A percentile compares a stretch with the other conserved stretches of the same genome.
These are phyloP conservation scores for Clarias fuscus DNA, from an alignment of 2,797 vertebrate genomes.

Conservation along the genomic window DNA sequence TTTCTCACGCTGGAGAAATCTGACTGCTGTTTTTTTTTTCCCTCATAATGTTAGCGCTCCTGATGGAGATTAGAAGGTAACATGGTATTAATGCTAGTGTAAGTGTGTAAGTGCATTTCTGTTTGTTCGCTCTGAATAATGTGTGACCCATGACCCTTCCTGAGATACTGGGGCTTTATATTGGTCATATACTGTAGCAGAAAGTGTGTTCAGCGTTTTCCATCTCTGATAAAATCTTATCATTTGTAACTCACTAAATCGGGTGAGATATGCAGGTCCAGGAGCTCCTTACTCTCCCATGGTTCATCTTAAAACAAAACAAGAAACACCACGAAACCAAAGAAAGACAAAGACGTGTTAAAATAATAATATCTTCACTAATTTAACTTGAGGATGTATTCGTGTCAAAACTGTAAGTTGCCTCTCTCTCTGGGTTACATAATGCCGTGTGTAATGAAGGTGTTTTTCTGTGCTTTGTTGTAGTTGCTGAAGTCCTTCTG, in stretches of 20 bases:
- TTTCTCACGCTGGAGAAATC: neutral
- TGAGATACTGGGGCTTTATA: neutral
- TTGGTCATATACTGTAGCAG: neutral
- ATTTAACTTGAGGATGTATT: too few relatives aligned
- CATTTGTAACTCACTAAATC: neutral
- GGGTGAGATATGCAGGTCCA: too few relatives aligned
- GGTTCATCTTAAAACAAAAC: neutral
- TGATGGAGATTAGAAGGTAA: neutral
- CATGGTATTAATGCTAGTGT: neutral
- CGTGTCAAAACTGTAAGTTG: neutral
- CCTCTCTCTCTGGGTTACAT: neutral
- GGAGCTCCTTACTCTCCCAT: neutral
- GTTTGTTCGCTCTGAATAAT: slow-evolving; percentile 7
- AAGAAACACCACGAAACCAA: neutral
- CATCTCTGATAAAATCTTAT: neutral
- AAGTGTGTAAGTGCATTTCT: neutral
- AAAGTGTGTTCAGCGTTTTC: neutral
- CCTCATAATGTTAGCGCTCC: neutral
- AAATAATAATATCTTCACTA: neutral
- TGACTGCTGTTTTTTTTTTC: neutral
- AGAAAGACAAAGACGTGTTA: neutral
- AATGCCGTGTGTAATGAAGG: neutral
- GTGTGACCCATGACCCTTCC: neutral
- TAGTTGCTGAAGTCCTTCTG: slow-evolving; percentile 57
- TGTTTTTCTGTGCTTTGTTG: neutral